Evolutionary conservation across 2,113 vertebrate species (phyloP).

Genomic region (Petroica traversi): DNA sequence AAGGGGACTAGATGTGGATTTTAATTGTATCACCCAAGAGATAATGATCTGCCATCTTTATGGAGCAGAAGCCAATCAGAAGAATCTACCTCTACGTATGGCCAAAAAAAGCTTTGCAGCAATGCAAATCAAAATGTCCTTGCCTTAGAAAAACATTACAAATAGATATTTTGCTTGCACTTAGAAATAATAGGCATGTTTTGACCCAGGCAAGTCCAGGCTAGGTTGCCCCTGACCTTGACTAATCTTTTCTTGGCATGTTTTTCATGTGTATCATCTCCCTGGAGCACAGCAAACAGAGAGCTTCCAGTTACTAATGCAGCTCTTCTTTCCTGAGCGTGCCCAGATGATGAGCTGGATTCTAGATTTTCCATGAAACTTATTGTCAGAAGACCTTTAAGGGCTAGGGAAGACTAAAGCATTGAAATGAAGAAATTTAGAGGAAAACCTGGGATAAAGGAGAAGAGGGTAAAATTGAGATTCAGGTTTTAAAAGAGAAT

Average conservation of each 20-base stretch:
- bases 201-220: constrained; percentile 37
- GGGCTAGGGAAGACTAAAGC: not conserved
- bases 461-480: not conserved
- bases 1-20: not conserved
- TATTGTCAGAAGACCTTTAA: not conserved
- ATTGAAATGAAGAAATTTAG: not conserved
- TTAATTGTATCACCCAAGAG: not conserved
- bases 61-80: not conserved
- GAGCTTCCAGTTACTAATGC: not conserved
- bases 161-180: not conserved
- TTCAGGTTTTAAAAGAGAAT: not conserved
- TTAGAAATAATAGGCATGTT: not conserved
- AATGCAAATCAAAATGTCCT: not conserved
- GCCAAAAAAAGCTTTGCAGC: not conserved
- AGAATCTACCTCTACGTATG: not conserved
- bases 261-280: not conserved
- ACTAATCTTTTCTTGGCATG: constrained; percentile 13
- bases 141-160: not conserved
- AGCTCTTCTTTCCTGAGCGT: not conserved
- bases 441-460: not conserved
- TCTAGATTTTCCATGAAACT: not conserved
- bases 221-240: constrained; percentile 16
- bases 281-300: not conserved
- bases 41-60: not conserved
- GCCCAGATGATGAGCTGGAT: not conserved